Evolutionary conservation across 2,797 vertebrate genomes (phyloP), one percentile per base, ranked within the genome.

Genomic region (Aldrovandia affinis): DNA sequence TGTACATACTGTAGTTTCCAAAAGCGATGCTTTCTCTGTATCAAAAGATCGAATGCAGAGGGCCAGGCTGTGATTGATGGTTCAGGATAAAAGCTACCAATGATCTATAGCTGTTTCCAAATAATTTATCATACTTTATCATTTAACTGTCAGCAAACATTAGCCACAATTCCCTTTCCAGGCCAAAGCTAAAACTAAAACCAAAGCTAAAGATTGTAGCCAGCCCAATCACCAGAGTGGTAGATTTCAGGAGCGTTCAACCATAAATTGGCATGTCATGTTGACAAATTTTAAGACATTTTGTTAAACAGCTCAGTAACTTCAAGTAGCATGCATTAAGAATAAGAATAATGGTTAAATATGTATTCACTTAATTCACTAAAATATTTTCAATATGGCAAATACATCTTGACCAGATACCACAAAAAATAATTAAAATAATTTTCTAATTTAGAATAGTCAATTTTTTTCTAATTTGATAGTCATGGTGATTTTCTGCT

Each of bases 111-210:
- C 39, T 47, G 2, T 77, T 12, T 25, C 15, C 18, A 25, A 25
- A 20, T n/a, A n/a, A 22, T 59, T 28, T 65, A 6, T 77, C 44
- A 47, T 47, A 47, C 33, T 44, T 47, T 12, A 77, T 44, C 22
- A 77, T 77, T 77, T 77, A 44, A 77, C 73, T 47, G 36, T 73
- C 18, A 73, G 68, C 68, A 73, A 73, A 9, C 20, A 70, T 36
- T 30, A 1, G 33, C 65, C 65, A 70, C 14, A 14, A 39, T 70
- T 42, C 68, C 68, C 28, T 1, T 73, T 33, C 68, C 68, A 39
- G 33, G 15, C 10, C 65, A n/a, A 25, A 77, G 73, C 22, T 18
- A 42, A 77, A 4, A 47, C 39, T 12, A n/a, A n/a, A n/a, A n/a
- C n/a, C n/a, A n/a, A n/a, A n/a, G n/a, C n/a, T n/a, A n/a, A n/a